Conservation (phyloP, 2,888 invertebrate genomes). For the Diadromus collaris region DNA sequence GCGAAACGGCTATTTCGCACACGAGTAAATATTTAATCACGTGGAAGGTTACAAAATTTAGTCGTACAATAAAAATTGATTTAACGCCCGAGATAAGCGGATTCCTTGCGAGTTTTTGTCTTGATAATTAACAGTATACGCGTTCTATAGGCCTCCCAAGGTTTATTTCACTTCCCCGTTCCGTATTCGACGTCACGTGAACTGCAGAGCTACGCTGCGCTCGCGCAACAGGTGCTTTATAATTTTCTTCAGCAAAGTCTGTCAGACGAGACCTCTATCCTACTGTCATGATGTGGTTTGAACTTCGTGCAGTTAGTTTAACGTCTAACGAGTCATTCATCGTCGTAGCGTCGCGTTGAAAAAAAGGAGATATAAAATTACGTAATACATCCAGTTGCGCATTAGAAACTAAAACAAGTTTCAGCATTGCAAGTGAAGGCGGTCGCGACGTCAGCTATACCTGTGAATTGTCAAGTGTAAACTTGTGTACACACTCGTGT, state of each 20-base stretch:
- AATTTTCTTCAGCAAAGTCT: background rate
- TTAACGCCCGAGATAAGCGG: background rate
- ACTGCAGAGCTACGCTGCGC: background rate
- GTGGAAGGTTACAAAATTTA: background rate
- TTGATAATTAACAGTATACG: background rate
- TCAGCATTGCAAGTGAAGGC: background rate
- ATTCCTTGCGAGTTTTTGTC: background rate
- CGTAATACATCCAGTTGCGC: slow-evolving; percentile 37
- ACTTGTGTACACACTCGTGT: background rate
- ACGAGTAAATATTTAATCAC: background rate
- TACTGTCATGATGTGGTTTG: background rate
- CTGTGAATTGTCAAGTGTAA: background rate
- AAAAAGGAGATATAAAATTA: slow-evolving; percentile 13
- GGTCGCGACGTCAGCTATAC: background rate
- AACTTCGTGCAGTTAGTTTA: background rate
- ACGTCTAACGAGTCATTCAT: background rate
- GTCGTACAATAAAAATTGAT: background rate
- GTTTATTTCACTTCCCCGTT: background rate
- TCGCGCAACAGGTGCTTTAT: background rate
- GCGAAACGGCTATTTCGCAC: background rate
- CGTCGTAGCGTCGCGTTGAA: background rate
- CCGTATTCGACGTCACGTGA: background rate
- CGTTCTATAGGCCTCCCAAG: background rate
- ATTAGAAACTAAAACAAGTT: slow-evolving; percentile 36
- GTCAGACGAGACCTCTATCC: too few relatives aligned